Base-by-base conservation (phyloP, 2,888 invertebrate genomes). In the Drosophila sordidula region DNA sequence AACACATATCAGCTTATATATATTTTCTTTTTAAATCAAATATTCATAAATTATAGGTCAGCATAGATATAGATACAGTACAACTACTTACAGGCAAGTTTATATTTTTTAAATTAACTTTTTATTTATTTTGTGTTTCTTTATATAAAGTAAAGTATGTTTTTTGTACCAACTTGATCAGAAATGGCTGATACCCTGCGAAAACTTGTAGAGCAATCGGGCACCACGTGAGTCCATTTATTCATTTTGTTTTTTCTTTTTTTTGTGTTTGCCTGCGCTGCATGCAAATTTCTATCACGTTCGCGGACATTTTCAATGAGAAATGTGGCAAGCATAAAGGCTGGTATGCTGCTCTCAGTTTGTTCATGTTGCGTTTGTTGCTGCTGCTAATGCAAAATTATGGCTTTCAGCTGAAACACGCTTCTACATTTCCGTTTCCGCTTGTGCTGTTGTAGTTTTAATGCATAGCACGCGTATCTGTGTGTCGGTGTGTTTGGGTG, bases 371-470 rank as follows among this genome's bases (percentile, higher is more conserved):
- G 58, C 55, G 42, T 39, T 47, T 66, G 55, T 44, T 70, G 26
- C 42, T 56, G 77, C 45, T 65, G 71, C 73, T 79, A 84, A 80
- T 79, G 77, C 80, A 72, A 76, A 88, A 88, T 88, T 75, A 88
- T 83, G 76, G 84, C 68, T 78, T 80, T 80, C 73, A 72, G 80
- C 74, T 75, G 51, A 70, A 80, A 83, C 80, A 80, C 80, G 78
- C 80, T 83, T 74, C 51, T 76, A 85, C 87, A 87, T 88, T 82
- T 89, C 88, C 87, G 88, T 84, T 88, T 88, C 89, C 87, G 85
- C 57, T 59, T 52, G 38, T 59, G 58, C 67, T 57, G 36, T 62
- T 73, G 70, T 77, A 73, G 77, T 73, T 72, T 68, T 77, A 86
- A 80, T 83, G 80, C 84, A 86, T 50, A 70, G 51, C 61, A 56